Conservation (phyloP, 2,113 vertebrate species). For the Cacatua alba region DNA sequence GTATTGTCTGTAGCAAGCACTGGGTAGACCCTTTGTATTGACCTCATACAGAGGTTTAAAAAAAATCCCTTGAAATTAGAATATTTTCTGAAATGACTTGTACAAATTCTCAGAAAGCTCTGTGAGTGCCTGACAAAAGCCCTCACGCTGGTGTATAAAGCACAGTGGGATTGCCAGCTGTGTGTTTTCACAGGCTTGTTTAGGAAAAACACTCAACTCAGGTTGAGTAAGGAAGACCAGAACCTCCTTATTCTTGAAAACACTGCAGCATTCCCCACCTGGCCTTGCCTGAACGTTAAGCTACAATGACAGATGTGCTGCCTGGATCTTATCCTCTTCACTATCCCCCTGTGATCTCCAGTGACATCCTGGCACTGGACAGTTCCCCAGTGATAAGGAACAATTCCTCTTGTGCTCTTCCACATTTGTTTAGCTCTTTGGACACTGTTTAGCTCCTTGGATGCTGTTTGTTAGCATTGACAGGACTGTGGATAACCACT, state of each 20-base stretch:
- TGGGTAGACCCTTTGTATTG: background rate
- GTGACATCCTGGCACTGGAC: background rate
- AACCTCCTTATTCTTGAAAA: background rate
- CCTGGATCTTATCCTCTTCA: background rate
- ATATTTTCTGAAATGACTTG: conserved; percentile 30
- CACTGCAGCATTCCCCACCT: background rate
- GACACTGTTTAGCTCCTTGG: background rate
- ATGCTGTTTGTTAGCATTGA: background rate
- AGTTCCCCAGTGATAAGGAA: conserved; percentile 9
- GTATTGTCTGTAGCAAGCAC: background rate
- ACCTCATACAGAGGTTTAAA: background rate
- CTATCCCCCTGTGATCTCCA: background rate
- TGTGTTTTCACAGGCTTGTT: conserved; percentile 25
- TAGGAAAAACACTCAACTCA: background rate
- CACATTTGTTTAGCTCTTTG: background rate
- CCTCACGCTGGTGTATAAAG: background rate
- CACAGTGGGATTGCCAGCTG: conserved; percentile 3
- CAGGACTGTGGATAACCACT: background rate
- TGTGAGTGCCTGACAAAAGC: conserved; percentile 37
- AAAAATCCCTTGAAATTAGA: conserved; percentile 14
- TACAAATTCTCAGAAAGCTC: conserved; percentile 29
- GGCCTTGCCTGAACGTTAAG: background rate
- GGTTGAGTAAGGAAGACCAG: background rate
- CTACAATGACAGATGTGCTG: background rate
- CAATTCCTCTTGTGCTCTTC: conserved; percentile 48